A percentile compares a stretch with the other conserved stretches of the same genome.
phyloP scores from a whole-genome alignment of 2,113 vertebrate species.

The Syrrhaptes paradoxus region DNA sequence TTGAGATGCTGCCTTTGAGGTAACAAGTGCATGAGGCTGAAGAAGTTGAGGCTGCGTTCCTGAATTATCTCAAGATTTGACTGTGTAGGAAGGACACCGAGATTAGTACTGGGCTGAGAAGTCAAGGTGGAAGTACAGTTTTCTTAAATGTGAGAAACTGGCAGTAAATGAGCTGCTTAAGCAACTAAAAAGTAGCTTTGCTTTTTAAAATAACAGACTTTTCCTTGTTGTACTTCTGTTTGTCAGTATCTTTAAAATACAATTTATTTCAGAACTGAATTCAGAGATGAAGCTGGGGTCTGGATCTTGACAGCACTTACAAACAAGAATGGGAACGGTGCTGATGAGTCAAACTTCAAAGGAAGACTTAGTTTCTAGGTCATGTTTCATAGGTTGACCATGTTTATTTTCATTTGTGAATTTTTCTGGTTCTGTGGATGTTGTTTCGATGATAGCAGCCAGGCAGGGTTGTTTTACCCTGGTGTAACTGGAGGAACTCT shows the following conservation, averaged over 20 bases:
- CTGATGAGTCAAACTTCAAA: neutral
- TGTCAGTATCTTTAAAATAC: neutral
- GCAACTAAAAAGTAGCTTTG: neutral
- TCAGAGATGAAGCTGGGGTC: neutral
- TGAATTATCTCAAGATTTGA: neutral
- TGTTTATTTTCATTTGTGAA: neutral
- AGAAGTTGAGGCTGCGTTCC: neutral
- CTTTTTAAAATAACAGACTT: neutral
- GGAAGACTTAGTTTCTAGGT: neutral
- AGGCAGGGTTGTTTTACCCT: neutral
- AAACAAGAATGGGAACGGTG: neutral
- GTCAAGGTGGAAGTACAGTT: neutral
- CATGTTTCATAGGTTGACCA: rapidly evolving
- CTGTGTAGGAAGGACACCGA: neutral
- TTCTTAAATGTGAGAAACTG: neutral
- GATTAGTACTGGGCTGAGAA: neutral
- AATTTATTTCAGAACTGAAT: neutral
- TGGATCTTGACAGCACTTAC: neutral
- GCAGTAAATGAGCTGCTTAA: neutral
- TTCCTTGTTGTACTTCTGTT: neutral
- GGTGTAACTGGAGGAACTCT: neutral
- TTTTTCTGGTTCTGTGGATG: neutral
- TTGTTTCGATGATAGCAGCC: neutral
- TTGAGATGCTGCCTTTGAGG: neutral
- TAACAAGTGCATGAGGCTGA: neutral